Evolutionary conservation across 2,113 vertebrate species (phyloP), one percentile per base, ranked within the genome.

Genomic region (Corvus hawaiiensis): DNA sequence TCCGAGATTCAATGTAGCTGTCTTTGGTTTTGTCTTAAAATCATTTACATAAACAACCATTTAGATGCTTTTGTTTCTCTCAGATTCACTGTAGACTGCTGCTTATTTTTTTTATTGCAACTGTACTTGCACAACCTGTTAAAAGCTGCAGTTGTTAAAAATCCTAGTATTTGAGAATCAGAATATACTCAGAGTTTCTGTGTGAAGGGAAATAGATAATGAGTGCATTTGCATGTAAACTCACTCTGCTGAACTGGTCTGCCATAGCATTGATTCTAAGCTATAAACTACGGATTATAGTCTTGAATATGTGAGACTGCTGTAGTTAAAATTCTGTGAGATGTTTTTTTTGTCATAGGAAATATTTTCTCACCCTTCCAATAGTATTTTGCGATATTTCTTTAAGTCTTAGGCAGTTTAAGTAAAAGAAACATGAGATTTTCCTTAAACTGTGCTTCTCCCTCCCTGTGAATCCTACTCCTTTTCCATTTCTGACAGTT

Each of bases 1-100:
- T 69, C 14, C 0, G 3, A 71, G 27, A 43, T 21, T 77, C 20
- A 39, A 0, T 0, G 0, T 41, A 73, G 15, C 22, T 87, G 21
- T 67, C 3, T 33, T 62, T 69, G 11, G 2, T 82, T 82, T 91
- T 79, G 6, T 46, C 14, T 69, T 87, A 37, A 39, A 56, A 30
- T 73, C 4, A 49, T 89, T 77, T 77, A 17, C 24, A 28, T 48
- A 89, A 73, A 52, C 4, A 54, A 18, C 26, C n/a, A 30, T 69
- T 87, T 46, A 78, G 37, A 58, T 4, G 2, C 13, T 56, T 79
- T 84, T 66, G 13, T 76, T 91, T 83, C 54, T 77, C 16, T 75
- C 39, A 46, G 48, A n/a, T 74, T 71, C 32, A 20, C 21, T 33
- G 48, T 67, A 81, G 43, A 33, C 24, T 75, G 26, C 13, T 67